phyloP scores from a whole-genome alignment of 2,113 vertebrate species.

The Eulemur rufifrons region DNA sequence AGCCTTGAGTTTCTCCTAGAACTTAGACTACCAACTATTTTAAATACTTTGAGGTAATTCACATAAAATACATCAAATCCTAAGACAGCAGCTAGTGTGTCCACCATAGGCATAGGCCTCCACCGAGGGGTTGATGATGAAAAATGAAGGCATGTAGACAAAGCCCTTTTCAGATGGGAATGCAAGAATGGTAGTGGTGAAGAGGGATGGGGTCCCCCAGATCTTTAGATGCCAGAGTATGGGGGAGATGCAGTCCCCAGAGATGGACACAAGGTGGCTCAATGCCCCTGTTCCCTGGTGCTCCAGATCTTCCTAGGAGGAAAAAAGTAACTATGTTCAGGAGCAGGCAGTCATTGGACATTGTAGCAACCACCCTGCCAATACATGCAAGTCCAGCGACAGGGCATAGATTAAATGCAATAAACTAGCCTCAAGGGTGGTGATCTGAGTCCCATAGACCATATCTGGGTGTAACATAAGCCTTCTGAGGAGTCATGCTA shows the following conservation, averaged over 20 bases:
- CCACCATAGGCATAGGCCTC: not conserved
- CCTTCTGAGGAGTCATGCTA: not conserved
- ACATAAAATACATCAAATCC: not conserved
- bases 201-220: not conserved
- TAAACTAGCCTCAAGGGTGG: not conserved
- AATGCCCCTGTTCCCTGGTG: not conserved
- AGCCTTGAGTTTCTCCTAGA: not conserved
- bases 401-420: not conserved
- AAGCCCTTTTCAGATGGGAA: not conserved
- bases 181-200: not conserved
- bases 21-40: not conserved
- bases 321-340: not conserved
- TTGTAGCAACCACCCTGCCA: not conserved
- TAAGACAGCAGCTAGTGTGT: not conserved
- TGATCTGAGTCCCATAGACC: not conserved
- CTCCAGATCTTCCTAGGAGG: not conserved
- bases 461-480: not conserved
- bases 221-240: not conserved
- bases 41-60: not conserved
- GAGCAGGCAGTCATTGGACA: not conserved
- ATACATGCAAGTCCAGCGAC: not conserved
- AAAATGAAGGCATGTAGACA: not conserved
- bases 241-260: not conserved
- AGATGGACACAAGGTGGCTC: not conserved
- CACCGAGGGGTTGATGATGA: not conserved